Conservation (phyloP, 2,797 vertebrate species). For the Alcedo quadribrachys region DNA sequence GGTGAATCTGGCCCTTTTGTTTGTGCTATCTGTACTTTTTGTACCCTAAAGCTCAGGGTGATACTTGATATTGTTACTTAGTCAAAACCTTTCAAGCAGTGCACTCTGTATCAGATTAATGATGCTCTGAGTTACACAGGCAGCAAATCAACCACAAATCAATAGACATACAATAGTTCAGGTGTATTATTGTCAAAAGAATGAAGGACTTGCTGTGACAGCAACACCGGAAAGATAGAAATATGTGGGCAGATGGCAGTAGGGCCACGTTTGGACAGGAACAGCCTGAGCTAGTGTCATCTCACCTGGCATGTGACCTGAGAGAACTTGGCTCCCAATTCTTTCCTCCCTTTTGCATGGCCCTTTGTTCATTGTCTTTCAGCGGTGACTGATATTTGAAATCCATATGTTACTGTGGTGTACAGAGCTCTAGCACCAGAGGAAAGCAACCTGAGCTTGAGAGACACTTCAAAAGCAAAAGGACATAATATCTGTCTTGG, state of each 20-base stretch:
- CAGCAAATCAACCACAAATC: conserved; percentile 71
- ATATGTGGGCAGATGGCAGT: conserved; percentile 68
- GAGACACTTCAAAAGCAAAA: conserved; percentile 9
- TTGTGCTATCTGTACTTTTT: conserved; percentile 51
- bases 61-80: conserved; percentile 60
- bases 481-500: background rate
- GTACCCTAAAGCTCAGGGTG: conserved; percentile 45
- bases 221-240: conserved; percentile 41
- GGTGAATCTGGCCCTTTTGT: conserved; percentile 42
- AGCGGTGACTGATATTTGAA: conserved; percentile 38
- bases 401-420: conserved; percentile 5
- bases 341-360: conserved; percentile 35
- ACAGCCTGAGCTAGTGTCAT: conserved; percentile 48
- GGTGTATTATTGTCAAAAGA: conserved; percentile 57
- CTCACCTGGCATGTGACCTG: conserved; percentile 63
- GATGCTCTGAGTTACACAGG: conserved; percentile 63
- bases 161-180: conserved; percentile 61
- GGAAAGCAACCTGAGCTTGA: conserved; percentile 18
- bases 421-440: background rate
- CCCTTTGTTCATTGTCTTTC: conserved; percentile 64
- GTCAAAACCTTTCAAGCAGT: conserved; percentile 59
- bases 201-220: conserved; percentile 72
- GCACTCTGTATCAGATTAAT: conserved; percentile 65
- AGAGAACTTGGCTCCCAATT: conserved; percentile 51
- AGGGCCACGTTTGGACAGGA: conserved; percentile 47